Evolutionary conservation across 2,797 vertebrate genomes (phyloP), one percentile per base, ranked within the genome.

Genomic region (Sebastiscus tertius): DNA sequence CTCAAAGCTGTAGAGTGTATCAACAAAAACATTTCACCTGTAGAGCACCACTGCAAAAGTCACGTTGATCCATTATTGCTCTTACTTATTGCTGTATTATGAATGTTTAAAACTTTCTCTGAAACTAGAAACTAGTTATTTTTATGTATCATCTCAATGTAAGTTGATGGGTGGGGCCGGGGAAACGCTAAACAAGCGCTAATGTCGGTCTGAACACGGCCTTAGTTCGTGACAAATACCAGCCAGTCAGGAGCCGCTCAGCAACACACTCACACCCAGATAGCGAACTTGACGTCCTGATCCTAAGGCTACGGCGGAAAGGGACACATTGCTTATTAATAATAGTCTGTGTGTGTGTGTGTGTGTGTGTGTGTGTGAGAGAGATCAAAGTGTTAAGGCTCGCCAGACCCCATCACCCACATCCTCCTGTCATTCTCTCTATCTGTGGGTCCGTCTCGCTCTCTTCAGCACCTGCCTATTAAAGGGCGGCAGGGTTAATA

Each of bases 391-490:
- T 67, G 67, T 85, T 72, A 33, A 61, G 81, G 77, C 72, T 63
- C 2, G 1, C 68, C 82, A 81, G 78, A 89, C 94, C 88, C 91
- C 75, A 85, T 94, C 91, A 90, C 92, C 94, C 91, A 91, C 91
- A 89, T 91, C 92, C 65, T 39, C 80, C 72, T 85, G 79, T 93
- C 85, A 66, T 79, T 67, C 87, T 77, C 92, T 91, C 88, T 92
- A 76, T 72, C 82, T 88, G 39, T 76, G 64, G 56, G 58, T 88
- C 72, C 52, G 62, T 60, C 94, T 92, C 82, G 72, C 81, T 74
- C 83, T 90, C 92, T 94, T 83, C 86, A 91, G 90, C 85, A 95
- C 92, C 93, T 95, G 93, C 86, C 94, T 93, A 95, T 96, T 96
- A 95, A 86, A 90, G 89, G 88, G 87, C 72, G 62, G 84, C 92